Conservation (phyloP, 2,797 vertebrate genomes). For the Percopsis omiscomaycus region DNA sequence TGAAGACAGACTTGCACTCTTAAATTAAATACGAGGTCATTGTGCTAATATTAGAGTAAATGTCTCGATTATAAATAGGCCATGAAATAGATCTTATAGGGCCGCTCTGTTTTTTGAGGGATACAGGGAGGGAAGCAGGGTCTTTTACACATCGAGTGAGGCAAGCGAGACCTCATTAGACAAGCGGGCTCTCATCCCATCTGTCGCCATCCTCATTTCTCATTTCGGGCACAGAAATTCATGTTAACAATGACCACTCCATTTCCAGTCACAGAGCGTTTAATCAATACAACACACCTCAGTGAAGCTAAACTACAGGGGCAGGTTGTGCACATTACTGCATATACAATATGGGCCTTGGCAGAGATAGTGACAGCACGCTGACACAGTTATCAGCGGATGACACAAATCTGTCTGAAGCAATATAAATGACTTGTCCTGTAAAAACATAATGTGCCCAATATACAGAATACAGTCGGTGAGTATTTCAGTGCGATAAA, state of each 20-base stretch:
- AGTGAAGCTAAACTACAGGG: constrained; percentile 14
- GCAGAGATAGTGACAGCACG: neutral
- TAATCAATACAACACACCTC: constrained; percentile 28
- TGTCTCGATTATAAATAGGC: constrained; percentile 79
- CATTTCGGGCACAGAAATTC: constrained; percentile 8
- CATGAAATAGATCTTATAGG: constrained; percentile 81
- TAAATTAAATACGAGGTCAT: constrained; percentile 77
- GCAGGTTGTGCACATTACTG: neutral
- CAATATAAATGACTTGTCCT: neutral
- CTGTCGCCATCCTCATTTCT: constrained; percentile 56
- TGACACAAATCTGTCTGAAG: neutral
- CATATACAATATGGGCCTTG: neutral
- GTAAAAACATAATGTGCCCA: too few species aligned
- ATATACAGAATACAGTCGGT: constrained; percentile 34
- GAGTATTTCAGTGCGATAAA: constrained; percentile 39
- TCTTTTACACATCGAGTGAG: constrained; percentile 57
- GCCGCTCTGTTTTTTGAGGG: constrained; percentile 73
- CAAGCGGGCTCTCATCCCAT: constrained; percentile 63
- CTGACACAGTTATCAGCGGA: constrained; percentile 5
- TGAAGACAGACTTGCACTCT: constrained; percentile 55
- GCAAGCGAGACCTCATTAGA: constrained; percentile 73
- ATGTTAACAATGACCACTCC: constrained; percentile 62
- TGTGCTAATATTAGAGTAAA: constrained; percentile 79
- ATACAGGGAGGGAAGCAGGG: constrained; percentile 56
- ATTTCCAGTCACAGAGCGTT: constrained; percentile 41